Conservation (phyloP, 2,113 vertebrate species). For the Vombatus ursinus region DNA sequence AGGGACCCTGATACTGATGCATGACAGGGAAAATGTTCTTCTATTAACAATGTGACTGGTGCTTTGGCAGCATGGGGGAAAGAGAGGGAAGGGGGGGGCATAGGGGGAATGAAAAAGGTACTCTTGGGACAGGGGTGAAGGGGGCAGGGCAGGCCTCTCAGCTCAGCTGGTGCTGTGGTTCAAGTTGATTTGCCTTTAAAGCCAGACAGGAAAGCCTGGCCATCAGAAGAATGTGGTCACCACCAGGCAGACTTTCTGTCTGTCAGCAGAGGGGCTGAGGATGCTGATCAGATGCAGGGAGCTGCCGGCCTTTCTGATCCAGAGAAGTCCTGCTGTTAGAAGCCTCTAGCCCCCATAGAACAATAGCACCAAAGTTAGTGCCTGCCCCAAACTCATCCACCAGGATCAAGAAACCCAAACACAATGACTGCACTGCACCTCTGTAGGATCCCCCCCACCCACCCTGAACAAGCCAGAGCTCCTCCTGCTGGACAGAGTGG, state of each 20-base stretch:
- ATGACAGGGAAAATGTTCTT: not conserved
- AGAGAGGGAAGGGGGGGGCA: no score
- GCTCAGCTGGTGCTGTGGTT: not conserved
- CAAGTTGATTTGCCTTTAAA: not conserved
- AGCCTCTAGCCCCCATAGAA: not conserved
- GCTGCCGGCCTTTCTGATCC: not conserved
- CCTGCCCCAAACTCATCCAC: not conserved
- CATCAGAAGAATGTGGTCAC: not conserved
- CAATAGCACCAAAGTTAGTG: not conserved
- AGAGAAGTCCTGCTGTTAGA: not conserved
- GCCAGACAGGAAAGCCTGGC: not conserved
- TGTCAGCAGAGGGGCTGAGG: not conserved
- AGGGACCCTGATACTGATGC: no score
- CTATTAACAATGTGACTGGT: not conserved
- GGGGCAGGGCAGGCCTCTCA: not conserved
- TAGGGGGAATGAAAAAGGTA: not conserved
- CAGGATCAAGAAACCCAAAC: not conserved
- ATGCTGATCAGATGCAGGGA: not conserved
- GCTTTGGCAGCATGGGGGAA: not conserved
- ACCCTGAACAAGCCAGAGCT: not conserved
- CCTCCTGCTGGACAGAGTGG: not conserved
- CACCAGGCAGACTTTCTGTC: not conserved
- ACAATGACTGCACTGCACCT: not conserved
- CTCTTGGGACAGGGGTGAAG: not conserved
- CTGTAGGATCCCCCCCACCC: not conserved